These are phyloP conservation scores for Smutsia temminckii DNA, from an alignment of 2,797 vertebrate genomes.

Conservation along the genomic window DNA sequence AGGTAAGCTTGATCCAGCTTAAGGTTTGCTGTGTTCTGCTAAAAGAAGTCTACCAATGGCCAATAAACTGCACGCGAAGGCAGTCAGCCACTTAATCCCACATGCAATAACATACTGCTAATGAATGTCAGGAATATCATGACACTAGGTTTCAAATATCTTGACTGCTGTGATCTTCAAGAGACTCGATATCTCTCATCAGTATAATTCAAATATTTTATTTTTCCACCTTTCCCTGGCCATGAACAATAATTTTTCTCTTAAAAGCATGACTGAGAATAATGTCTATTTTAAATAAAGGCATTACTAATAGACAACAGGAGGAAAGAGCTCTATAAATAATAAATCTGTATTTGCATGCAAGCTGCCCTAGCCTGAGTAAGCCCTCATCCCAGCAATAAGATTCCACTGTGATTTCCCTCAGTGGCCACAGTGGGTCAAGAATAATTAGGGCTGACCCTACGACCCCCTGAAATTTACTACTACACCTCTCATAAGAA, in stretches of 20 bases:
- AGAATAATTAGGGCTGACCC: not conserved
- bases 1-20: not conserved
- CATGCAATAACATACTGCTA: not conserved
- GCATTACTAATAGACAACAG: not conserved
- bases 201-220: slow-evolving; percentile 4
- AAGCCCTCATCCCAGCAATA: not conserved
- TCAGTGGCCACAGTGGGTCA: not conserved
- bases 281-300: not conserved
- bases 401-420: not conserved
- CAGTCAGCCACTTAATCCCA: not conserved
- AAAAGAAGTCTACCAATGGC: not conserved
- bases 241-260: not conserved
- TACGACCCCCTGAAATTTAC: not conserved
- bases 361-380: not conserved
- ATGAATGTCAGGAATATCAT: not conserved
- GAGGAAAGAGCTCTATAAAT: not conserved
- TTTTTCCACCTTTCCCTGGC: not conserved
- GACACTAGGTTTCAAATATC: not conserved
- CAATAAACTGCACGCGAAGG: not conserved
- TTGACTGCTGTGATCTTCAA: not conserved
- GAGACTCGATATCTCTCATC: not conserved
- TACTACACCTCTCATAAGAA: not conserved
- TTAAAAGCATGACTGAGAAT: not conserved
- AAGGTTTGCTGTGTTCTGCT: not conserved
- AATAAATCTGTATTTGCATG: not conserved